Evolutionary conservation across 92 coral and sea anemone species (phyloP).

Genomic region (Phenganax stokvisi): DNA sequence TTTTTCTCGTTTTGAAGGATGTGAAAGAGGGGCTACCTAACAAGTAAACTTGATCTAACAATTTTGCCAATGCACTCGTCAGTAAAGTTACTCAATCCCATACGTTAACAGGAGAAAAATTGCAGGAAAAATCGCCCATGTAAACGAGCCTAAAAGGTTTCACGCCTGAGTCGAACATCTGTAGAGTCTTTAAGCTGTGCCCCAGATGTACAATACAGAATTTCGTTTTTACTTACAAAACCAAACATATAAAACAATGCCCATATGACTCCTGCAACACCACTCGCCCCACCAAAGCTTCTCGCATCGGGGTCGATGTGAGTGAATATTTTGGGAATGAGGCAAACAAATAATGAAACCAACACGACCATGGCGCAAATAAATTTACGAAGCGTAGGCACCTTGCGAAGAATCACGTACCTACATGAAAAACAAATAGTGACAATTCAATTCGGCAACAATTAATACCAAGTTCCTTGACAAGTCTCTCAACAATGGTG

Average conservation of each 20-base stretch:
- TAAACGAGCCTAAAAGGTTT: neutral
- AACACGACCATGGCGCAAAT: conserved; percentile 60
- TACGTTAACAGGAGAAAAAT: neutral
- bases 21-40: too few species aligned
- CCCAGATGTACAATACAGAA: neutral
- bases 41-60: too few species aligned
- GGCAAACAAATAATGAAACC: conserved; percentile 64
- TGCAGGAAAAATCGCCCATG: neutral
- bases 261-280: conserved; percentile 68
- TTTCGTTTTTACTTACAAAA: neutral
- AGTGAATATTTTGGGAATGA: conserved; percentile 50
- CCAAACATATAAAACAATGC: conserved; percentile 69
- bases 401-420: conserved; percentile 36
- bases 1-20: too few species aligned
- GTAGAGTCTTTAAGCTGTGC: too few species aligned
- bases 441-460: too few species aligned
- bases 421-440: neutral
- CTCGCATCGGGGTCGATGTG: neutral
- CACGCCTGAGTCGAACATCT: too few species aligned
- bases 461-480: too few species aligned
- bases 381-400: conserved; percentile 41
- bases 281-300: conserved; percentile 53
- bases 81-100: neutral
- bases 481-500: too few species aligned
- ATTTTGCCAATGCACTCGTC: too few species aligned